phyloP scores from a whole-genome alignment of 2,888 invertebrate species.

The Tanytarsus gracilentus region DNA sequence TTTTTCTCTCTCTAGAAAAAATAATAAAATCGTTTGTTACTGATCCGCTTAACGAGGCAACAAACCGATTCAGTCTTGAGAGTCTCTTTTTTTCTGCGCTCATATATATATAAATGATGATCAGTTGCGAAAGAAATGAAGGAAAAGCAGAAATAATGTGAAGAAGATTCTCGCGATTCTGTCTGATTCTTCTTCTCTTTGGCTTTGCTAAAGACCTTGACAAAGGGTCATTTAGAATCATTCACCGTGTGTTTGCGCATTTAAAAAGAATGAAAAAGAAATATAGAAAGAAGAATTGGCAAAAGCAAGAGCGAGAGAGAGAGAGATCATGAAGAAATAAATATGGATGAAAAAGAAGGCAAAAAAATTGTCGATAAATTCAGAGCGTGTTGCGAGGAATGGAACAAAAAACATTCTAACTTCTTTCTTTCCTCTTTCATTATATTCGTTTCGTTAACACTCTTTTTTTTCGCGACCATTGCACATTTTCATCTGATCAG shows the following conservation, averaged over 20 bases:
- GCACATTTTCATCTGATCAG: too few species aligned
- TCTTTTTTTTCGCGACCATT: too few species aligned
- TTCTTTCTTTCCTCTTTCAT: too few species aligned
- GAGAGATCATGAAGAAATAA: background rate
- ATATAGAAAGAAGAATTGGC: background rate
- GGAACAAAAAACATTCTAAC: too few species aligned
- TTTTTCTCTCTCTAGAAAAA: too few species aligned
- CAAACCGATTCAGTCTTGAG: background rate
- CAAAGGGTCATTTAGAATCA: slow-evolving; percentile 29
- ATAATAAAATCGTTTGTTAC: background rate
- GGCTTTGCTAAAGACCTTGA: slow-evolving; percentile 26
- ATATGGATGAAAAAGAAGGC: too few species aligned
- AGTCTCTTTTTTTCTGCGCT: background rate
- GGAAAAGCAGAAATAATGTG: slow-evolving; percentile 4
- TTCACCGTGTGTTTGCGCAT: slow-evolving; percentile 17
- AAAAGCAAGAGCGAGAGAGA: background rate
- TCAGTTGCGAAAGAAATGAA: background rate
- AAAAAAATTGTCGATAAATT: too few species aligned
- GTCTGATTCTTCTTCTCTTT: slow-evolving; percentile 24
- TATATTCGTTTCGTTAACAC: too few species aligned
- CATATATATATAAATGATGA: slow-evolving; percentile 12
- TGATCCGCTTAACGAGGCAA: slow-evolving; percentile 11
- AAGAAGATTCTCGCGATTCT: slow-evolving; percentile 10
- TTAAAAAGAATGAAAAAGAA: background rate
- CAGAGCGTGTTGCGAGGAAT: too few species aligned